Evolutionary conservation across 2,113 vertebrate genomes (phyloP).

Genomic region (Entosphenus tridentatus): DNA sequence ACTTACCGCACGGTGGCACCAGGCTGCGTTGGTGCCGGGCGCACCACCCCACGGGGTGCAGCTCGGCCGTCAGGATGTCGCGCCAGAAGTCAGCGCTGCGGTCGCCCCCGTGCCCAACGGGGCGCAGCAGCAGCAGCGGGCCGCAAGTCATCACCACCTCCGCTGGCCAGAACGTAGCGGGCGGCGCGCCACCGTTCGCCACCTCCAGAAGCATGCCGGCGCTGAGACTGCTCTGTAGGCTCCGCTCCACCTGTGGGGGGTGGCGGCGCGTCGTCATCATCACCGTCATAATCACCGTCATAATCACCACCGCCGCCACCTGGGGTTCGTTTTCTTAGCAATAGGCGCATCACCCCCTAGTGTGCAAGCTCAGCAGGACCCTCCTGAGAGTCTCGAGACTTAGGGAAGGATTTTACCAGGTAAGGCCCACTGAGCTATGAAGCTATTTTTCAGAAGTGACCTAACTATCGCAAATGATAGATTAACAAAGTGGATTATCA

Average conservation of each 20-base stretch:
- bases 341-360: not conserved
- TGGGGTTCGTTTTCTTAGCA: not conserved
- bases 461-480: too few relatives aligned
- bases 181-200: constrained; percentile 39
- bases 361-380: not conserved
- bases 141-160: constrained; percentile 81
- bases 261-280: too few relatives aligned
- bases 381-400: not conserved
- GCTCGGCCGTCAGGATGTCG: constrained; percentile 63
- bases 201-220: constrained; percentile 94
- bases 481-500: too few relatives aligned
- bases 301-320: not conserved
- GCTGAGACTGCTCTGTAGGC: constrained; percentile 66
- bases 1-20: constrained; percentile 66
- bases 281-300: not conserved
- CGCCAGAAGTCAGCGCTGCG: constrained; percentile 91
- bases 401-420: not conserved
- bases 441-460: too few relatives aligned
- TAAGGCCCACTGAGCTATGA: too few relatives aligned
- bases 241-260: constrained; percentile 60
- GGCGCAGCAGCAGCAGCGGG: constrained; percentile 69
- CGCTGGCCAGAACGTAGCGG: constrained; percentile 79
- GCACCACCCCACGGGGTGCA: constrained; percentile 83
- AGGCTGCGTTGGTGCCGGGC: constrained; percentile 54
- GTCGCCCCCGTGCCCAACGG: constrained; percentile 74